Evolutionary conservation across 2,113 vertebrate genomes (phyloP).

Genomic region (Alouatta palliata): DNA sequence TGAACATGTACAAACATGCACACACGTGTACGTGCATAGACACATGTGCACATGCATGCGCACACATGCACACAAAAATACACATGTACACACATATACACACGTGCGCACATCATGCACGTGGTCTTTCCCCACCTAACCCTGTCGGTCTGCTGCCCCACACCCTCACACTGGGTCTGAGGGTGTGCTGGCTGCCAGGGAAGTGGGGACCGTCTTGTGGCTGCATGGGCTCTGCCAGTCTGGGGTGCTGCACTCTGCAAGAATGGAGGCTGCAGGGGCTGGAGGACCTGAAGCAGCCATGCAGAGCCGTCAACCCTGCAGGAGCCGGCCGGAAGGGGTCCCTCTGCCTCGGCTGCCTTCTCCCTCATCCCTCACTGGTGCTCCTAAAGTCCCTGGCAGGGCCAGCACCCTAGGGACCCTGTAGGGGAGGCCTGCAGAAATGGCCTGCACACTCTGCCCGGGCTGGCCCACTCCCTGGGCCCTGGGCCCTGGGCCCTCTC

Average conservation of each 20-base stretch:
- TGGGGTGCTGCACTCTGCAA: not conserved
- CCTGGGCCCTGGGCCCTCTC: not conserved
- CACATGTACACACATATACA: no score
- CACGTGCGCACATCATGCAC: accelerated
- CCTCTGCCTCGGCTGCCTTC: not conserved
- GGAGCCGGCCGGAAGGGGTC: not conserved
- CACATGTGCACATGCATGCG: not conserved
- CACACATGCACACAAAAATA: not conserved
- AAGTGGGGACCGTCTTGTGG: not conserved
- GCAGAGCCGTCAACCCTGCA: accelerated
- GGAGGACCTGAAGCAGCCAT: not conserved
- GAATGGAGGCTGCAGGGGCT: not conserved
- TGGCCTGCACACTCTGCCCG: not conserved
- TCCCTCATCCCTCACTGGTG: no score
- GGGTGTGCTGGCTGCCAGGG: no score
- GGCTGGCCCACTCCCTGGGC: no score
- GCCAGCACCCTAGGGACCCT: not conserved
- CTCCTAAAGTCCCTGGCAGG: not conserved
- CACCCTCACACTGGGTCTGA: not conserved
- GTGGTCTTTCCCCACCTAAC: accelerated
- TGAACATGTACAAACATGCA: no score
- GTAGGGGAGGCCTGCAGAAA: not conserved
- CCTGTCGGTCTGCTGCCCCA: accelerated
- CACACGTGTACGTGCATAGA: no score
- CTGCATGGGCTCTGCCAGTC: no score